These are phyloP conservation scores for Circaetus gallicus DNA, from an alignment of 2,113 vertebrate genomes.

Conservation along the genomic window DNA sequence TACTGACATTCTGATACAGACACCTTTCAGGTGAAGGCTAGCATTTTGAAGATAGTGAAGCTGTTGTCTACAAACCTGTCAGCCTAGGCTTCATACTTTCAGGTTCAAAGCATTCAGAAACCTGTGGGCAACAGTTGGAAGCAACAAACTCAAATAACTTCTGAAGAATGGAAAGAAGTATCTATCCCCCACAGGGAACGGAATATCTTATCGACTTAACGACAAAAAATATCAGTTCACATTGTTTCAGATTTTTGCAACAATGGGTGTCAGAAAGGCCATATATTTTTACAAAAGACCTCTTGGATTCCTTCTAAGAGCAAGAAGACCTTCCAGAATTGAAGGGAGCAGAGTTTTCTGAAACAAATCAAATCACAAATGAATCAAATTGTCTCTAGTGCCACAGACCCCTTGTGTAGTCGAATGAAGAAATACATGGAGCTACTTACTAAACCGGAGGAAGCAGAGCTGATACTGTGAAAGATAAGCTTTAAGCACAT, in stretches of 20 bases:
- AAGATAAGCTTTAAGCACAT: not conserved
- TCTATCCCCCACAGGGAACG: not conserved
- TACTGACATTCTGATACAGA: not conserved
- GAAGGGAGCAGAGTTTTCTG: not conserved
- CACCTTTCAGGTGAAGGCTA: not conserved
- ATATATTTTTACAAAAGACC: not conserved
- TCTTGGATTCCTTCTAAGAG: not conserved
- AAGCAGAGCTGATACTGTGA: not conserved
- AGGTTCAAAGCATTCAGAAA: not conserved
- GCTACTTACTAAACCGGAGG: not conserved
- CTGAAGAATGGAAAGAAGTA: not conserved
- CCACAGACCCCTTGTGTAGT: not conserved
- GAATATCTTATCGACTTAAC: not conserved
- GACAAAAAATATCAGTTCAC: not conserved
- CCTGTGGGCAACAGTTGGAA: not conserved
- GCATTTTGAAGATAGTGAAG: not conserved
- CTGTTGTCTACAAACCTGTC: not conserved
- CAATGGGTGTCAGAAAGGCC: not conserved
- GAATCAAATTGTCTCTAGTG: not conserved
- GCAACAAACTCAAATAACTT: not conserved
- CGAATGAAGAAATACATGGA: not conserved
- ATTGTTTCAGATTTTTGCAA: not conserved
- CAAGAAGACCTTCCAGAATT: not conserved
- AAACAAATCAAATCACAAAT: not conserved
- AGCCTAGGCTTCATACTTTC: not conserved